phyloP scores from a whole-genome alignment of 2,113 vertebrate species.

The Helogale parvula region DNA sequence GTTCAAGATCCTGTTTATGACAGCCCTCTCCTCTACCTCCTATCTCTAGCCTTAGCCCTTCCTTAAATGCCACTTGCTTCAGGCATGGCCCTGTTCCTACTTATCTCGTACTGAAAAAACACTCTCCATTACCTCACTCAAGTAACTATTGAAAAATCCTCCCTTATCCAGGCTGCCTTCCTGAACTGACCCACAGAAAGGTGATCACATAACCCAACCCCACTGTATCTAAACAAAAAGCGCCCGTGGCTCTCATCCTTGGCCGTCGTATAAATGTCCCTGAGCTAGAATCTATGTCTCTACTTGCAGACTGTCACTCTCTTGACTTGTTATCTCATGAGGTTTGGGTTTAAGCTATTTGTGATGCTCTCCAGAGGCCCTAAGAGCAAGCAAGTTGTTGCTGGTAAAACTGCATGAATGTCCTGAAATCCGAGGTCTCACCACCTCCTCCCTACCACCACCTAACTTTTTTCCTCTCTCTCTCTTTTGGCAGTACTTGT shows the following conservation, averaged over 20 bases:
- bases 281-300: background rate
- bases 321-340: background rate
- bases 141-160: background rate
- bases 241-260: background rate
- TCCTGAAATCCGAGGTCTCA: constrained; percentile 42
- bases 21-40: background rate
- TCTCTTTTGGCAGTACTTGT: constrained; percentile 51
- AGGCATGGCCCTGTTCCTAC: background rate
- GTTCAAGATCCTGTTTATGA: background rate
- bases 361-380: background rate
- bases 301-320: rapidly evolving
- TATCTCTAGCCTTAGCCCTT: background rate
- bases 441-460: background rate
- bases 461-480: background rate
- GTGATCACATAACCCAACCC: background rate
- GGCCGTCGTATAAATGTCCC: background rate
- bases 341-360: background rate
- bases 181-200: background rate
- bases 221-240: background rate
- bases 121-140: background rate
- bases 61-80: background rate
- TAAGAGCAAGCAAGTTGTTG: background rate
- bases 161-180: background rate
- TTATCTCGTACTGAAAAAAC: background rate
- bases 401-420: background rate